Evolutionary conservation across 2,888 invertebrate genomes (phyloP).

Genomic region (Lypha dubia): DNA sequence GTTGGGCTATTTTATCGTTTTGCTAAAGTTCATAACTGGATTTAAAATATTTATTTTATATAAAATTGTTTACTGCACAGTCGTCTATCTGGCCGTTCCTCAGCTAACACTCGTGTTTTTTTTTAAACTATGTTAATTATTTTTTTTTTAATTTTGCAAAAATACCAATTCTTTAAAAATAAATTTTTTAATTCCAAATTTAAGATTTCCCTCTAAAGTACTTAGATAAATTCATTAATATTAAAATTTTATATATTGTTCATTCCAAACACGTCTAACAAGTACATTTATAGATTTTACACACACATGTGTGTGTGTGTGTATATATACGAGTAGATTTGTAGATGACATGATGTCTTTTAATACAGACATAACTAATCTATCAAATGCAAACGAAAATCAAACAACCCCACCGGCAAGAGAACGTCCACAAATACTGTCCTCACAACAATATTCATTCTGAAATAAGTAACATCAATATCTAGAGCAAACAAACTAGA

Average conservation of each 20-base stretch:
- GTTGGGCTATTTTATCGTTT: no score
- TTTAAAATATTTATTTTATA: no score
- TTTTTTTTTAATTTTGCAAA: no score
- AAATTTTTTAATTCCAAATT: no score
- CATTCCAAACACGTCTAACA: slow-evolving; percentile 67
- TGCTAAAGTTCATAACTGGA: no score
- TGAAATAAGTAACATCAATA: slow-evolving; percentile 47
- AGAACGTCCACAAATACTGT: slow-evolving; percentile 16
- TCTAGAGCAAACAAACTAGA: slow-evolving; percentile 65
- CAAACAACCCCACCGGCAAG: slow-evolving; percentile 40
- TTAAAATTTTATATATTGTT: slow-evolving; percentile 38
- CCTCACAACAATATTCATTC: slow-evolving; percentile 34
- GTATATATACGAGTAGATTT: slow-evolving; percentile 11
- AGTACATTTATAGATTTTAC: slow-evolving; percentile 69
- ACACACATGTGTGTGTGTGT: slow-evolving; percentile 23
- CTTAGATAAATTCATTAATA: slow-evolving; percentile 61
- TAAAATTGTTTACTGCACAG: no score
- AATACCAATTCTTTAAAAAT: not conserved
- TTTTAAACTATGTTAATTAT: no score
- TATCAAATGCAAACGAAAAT: slow-evolving; percentile 66
- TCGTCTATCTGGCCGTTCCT: no score
- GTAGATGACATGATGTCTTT: slow-evolving; percentile 70
- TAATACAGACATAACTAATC: slow-evolving; percentile 70
- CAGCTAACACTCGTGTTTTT: not conserved
- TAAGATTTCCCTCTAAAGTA: not conserved